Evolutionary conservation across 1,140 invertebrate species (phyloP).

Genomic region (Steinernema feltiae): DNA sequence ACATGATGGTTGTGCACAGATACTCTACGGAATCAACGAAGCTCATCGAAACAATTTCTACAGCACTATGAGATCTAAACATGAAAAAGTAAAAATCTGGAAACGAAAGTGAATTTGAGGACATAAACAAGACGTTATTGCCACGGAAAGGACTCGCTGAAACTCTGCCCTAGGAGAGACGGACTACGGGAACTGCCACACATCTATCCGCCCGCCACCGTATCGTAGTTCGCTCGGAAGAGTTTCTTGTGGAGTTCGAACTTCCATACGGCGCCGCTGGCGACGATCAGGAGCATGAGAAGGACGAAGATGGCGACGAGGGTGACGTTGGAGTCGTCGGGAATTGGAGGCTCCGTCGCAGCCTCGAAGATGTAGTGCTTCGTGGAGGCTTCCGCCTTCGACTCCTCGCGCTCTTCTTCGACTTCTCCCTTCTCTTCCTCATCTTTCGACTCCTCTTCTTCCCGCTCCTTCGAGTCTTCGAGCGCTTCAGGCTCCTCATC

Average conservation of each 20-base stretch:
- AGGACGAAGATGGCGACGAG: conserved; percentile 50
- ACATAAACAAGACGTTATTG: background rate
- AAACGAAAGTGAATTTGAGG: background rate
- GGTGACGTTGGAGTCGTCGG: conserved; percentile 50
- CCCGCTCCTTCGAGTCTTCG: conserved; percentile 18
- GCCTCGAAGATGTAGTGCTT: conserved; percentile 53
- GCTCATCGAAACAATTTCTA: background rate
- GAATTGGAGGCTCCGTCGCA: conserved; percentile 50
- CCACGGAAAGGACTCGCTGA: background rate
- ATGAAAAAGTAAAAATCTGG: background rate
- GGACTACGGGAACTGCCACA: background rate
- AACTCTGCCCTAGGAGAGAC: background rate
- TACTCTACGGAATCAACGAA: background rate
- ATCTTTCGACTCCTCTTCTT: conserved; percentile 34
- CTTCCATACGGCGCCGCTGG: conserved; percentile 53
- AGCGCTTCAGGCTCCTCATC: conserved; percentile 28
- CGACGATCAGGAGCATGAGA: conserved; percentile 51
- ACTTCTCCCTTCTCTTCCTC: conserved; percentile 15
- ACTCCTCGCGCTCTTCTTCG: conserved; percentile 22
- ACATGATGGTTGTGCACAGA: background rate
- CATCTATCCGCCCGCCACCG: conserved; percentile 49
- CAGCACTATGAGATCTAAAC: background rate
- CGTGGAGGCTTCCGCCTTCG: conserved; percentile 26
- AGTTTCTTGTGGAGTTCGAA: conserved; percentile 52
- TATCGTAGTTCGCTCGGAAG: conserved; percentile 51